phyloP scores from a whole-genome alignment of 2,113 vertebrate genomes.

The Daubentonia madagascariensis region DNA sequence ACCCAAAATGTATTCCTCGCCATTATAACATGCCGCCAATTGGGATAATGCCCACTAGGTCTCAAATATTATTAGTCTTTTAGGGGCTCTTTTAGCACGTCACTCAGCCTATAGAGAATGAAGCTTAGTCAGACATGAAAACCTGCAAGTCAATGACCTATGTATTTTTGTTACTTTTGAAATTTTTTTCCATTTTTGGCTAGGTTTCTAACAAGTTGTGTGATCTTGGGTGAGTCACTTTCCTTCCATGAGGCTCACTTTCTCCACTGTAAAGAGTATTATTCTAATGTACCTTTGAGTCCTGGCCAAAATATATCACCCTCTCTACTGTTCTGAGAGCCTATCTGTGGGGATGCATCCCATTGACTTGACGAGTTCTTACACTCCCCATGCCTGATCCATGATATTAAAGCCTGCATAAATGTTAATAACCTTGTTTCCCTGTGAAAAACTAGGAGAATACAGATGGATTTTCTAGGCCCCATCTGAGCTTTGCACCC shows the following conservation, averaged over 20 bases:
- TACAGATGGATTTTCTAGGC: slow-evolving; percentile 68
- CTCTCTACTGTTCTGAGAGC: neutral
- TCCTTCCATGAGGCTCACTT: neutral
- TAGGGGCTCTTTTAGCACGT: neutral
- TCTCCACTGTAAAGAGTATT: neutral
- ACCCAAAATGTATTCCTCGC: neutral
- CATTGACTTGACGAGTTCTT: neutral
- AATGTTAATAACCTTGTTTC: slow-evolving; percentile 63
- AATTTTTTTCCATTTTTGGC: neutral
- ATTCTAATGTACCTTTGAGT: neutral
- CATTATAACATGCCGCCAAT: neutral
- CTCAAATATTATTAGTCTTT: neutral
- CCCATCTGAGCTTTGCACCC: slow-evolving; percentile 71
- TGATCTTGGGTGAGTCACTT: neutral
- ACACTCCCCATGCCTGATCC: neutral
- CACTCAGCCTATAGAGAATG: neutral
- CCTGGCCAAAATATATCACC: neutral
- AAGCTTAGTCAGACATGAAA: neutral
- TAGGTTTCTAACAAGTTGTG: neutral
- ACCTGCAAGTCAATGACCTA: neutral
- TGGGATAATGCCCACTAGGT: neutral
- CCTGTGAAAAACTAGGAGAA: slow-evolving; percentile 47
- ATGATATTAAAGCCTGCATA: slow-evolving; percentile 19
- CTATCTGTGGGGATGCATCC: too few relatives aligned
- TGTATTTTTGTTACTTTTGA: neutral